Conservation (phyloP, 2,113 vertebrate genomes). For the Sinocyclocheilus rhinocerous region DNA sequence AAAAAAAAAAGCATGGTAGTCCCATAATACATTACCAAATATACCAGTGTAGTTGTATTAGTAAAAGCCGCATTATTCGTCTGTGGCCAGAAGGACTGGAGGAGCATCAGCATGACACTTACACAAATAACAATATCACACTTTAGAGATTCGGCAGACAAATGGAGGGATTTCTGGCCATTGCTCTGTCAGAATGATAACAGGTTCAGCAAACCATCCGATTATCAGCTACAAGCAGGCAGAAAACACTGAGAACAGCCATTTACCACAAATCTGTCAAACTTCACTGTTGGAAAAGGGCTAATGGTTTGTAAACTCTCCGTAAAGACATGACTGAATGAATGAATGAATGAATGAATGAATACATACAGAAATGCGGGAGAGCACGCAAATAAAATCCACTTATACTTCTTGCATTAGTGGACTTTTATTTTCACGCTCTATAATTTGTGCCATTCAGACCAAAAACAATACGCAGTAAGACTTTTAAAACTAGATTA, state of each 20-base stretch:
- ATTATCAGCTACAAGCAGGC: conserved; percentile 12
- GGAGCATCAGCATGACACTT: not conserved
- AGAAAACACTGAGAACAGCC: conserved; percentile 15
- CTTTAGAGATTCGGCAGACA: not conserved
- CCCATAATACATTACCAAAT: not conserved
- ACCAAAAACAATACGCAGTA: not conserved
- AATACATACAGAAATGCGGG: not conserved
- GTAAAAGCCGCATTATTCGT: not conserved
- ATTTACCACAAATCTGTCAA: not conserved
- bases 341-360: not conserved
- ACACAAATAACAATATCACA: not conserved
- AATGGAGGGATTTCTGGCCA: not conserved
- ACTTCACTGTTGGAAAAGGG: no score
- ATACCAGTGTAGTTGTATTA: not conserved
- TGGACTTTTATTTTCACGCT: no score
- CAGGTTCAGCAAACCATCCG: conserved; percentile 9
- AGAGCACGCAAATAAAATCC: not conserved
- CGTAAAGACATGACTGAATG: not conserved
- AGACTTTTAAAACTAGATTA: not conserved
- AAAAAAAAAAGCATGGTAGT: not conserved
- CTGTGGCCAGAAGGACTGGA: not conserved
- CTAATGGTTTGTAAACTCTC: not conserved
- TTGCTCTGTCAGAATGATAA: conserved; percentile 15
- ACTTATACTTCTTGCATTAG: not conserved
- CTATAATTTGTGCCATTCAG: not conserved